These are phyloP conservation scores for Philaenus spumarius DNA, from an alignment of 1,140 invertebrate species.

Conservation along the genomic window DNA sequence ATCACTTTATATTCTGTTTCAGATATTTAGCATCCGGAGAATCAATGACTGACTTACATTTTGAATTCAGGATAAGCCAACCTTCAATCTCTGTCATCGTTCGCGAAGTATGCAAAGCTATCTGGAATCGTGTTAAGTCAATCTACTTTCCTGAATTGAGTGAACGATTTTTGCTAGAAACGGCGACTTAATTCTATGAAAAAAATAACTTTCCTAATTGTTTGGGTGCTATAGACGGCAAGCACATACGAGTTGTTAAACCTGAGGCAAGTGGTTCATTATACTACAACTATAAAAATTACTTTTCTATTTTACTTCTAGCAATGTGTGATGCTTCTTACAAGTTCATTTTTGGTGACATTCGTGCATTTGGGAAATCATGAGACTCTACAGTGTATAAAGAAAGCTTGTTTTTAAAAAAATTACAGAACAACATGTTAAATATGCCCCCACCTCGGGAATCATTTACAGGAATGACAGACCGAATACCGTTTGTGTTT, in stretches of 20 bases:
- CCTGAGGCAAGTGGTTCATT: slow-evolving; percentile 5
- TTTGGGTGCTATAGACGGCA: slow-evolving; percentile 24
- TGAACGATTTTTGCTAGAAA: slow-evolving; percentile 22
- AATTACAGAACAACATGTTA: background rate
- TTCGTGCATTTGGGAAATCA: slow-evolving; percentile 15
- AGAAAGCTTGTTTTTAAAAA: slow-evolving; percentile 5
- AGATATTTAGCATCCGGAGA: slow-evolving; percentile 1
- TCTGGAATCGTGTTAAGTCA: slow-evolving; percentile 22
- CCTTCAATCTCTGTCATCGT: slow-evolving; percentile 8
- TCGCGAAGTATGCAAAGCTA: slow-evolving; percentile 22
- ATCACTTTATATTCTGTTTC: background rate
- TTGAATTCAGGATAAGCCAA: slow-evolving; percentile 14
- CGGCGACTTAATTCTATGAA: background rate
- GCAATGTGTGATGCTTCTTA: slow-evolving; percentile 1
- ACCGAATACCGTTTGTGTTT: slow-evolving; percentile 10
- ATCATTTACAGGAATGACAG: background rate
- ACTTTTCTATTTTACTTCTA: slow-evolving; percentile 16
- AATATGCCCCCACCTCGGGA: background rate
- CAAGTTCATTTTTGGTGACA: background rate
- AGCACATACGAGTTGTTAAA: slow-evolving; percentile 16
- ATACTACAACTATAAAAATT: slow-evolving; percentile 23
- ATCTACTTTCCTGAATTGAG: background rate
- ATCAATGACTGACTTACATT: slow-evolving; percentile 14
- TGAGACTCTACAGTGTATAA: slow-evolving; percentile 12
- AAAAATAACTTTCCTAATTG: slow-evolving; percentile 39